Conservation (phyloP, 2,113 vertebrate genomes). For the Bettongia penicillata region DNA sequence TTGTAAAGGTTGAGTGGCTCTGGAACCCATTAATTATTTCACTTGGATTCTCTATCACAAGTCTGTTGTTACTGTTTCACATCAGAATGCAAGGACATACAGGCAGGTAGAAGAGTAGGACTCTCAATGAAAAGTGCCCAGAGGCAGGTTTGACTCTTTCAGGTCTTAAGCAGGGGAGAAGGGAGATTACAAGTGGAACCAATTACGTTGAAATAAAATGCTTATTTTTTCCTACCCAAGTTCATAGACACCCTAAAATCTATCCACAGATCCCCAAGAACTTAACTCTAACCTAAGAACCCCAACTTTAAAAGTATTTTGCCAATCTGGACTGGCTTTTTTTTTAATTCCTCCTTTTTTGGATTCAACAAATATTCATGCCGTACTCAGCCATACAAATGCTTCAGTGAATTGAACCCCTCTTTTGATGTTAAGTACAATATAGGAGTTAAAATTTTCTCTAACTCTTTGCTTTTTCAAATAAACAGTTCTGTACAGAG, state of each 20-base stretch:
- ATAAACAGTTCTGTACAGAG: neutral
- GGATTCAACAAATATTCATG: neutral
- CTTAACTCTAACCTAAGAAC: neutral
- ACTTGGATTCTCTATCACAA: slow-evolving; percentile 73
- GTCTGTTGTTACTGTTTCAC: slow-evolving; percentile 71
- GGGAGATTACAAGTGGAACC: neutral
- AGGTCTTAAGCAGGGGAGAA: neutral
- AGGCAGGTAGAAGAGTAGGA: neutral
- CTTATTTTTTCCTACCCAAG: neutral
- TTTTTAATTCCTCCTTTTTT: neutral
- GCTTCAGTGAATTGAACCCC: neutral
- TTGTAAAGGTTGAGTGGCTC: slow-evolving; percentile 64
- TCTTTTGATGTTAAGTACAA: neutral
- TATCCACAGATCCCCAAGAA: neutral
- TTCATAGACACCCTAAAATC: neutral
- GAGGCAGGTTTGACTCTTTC: neutral
- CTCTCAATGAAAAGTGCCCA: neutral
- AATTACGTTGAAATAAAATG: neutral
- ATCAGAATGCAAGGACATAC: slow-evolving; percentile 63
- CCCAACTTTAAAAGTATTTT: neutral
- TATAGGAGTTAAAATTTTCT: neutral
- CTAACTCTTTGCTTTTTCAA: neutral
- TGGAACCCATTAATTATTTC: slow-evolving; percentile 78
- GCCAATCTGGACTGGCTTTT: neutral
- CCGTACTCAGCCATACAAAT: neutral